These are phyloP conservation scores for Ophthalmolycus amberensis DNA, from an alignment of 2,113 vertebrate species.

Conservation along the genomic window DNA sequence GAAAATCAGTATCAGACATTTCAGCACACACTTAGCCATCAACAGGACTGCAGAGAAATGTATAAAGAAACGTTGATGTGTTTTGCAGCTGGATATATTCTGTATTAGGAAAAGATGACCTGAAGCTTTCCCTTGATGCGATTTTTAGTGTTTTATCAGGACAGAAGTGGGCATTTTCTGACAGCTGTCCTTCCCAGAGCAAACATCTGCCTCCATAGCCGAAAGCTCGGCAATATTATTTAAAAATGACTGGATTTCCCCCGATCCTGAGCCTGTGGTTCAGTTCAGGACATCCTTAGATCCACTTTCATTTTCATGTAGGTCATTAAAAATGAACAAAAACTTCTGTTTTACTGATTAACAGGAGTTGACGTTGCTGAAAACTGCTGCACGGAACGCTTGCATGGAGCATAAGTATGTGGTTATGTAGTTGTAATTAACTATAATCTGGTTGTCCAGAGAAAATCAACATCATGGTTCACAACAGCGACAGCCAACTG, in stretches of 20 bases:
- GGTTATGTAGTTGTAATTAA: background rate
- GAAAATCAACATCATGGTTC: background rate
- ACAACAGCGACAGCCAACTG: background rate
- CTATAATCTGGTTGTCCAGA: background rate
- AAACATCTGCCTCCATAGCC: background rate
- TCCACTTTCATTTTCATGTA: background rate
- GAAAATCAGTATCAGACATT: background rate
- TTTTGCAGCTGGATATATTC: background rate
- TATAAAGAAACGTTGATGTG: background rate
- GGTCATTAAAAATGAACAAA: background rate
- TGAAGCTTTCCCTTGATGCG: background rate
- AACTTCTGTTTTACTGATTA: background rate
- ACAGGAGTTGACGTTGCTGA: background rate
- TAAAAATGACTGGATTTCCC: background rate
- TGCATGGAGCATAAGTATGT: background rate
- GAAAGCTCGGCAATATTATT: background rate
- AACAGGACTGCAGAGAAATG: background rate
- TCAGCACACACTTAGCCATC: background rate
- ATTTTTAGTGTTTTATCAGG: background rate
- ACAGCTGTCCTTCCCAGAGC: background rate
- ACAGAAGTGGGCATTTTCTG: background rate
- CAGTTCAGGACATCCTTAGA: background rate
- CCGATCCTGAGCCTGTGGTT: background rate
- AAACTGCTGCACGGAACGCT: background rate
- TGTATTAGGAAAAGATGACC: background rate